These are phyloP conservation scores for Zygaena filipendulae DNA, from an alignment of 2,888 invertebrate genomes.

Conservation along the genomic window DNA sequence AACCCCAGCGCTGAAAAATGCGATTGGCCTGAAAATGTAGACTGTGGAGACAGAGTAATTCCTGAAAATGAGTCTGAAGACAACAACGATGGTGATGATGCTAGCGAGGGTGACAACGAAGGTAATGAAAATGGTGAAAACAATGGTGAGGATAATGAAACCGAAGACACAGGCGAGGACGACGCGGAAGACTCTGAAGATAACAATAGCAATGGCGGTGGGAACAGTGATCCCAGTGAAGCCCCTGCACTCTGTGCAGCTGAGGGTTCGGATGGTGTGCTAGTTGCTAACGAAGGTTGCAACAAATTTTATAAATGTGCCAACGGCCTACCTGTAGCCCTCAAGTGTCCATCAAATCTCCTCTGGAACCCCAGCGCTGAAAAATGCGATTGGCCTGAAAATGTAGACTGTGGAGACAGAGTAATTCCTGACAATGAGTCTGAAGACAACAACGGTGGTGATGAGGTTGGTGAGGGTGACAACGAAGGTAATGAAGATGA, in stretches of 20 bases:
- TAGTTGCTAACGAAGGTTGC: conserved; percentile 25
- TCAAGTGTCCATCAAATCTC: conserved; percentile 15
- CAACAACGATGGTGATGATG: conserved; percentile 4
- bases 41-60: conserved; percentile 15
- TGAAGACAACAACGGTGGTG: conserved; percentile 12
- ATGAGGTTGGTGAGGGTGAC: conserved; percentile 7
- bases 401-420: conserved; percentile 24
- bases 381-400: conserved; percentile 21
- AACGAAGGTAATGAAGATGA: conserved; percentile 3
- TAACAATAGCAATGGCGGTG: conserved; percentile 2
- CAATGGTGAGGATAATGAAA: conserved; percentile 2
- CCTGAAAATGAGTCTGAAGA: conserved; percentile 5
- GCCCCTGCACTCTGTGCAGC: conserved; percentile 24
- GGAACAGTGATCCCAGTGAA: conserved; percentile 19
- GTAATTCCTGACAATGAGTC: conserved; percentile 13
- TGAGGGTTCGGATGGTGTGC: conserved; percentile 14
- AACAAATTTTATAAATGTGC: conserved; percentile 24
- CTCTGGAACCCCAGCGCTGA: conserved; percentile 21
- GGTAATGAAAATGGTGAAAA: not conserved
- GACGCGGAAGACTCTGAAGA: not conserved
- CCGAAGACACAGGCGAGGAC: not conserved
- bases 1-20: conserved; percentile 22
- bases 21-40: conserved; percentile 25
- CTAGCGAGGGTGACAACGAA: conserved; percentile 1
- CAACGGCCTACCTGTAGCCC: conserved; percentile 18